Evolutionary conservation across 2,113 vertebrate species (phyloP).

Genomic region (Periophthalmodon schlosseri): DNA sequence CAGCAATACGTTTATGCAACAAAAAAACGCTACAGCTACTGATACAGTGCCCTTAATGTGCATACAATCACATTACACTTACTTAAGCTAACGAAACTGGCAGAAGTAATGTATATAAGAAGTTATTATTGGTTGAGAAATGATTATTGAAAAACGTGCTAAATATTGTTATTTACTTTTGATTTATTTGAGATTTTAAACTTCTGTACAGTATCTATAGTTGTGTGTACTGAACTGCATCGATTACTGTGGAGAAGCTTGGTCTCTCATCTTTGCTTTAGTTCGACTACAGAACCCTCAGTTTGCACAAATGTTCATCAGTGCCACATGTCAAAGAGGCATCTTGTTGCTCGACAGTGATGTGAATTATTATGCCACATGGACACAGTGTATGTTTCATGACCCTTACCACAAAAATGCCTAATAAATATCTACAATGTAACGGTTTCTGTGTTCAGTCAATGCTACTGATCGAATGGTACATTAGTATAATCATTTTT

Average conservation of each 20-base stretch:
- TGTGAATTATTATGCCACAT: constrained; percentile 22
- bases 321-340: background rate
- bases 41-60: background rate
- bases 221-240: background rate
- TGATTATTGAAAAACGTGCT: background rate
- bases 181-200: background rate
- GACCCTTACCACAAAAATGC: constrained; percentile 52
- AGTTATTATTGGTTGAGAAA: background rate
- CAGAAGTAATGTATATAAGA: background rate
- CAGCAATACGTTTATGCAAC: background rate
- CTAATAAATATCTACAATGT: constrained; percentile 51
- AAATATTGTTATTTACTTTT: background rate
- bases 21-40: background rate
- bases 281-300: constrained; percentile 27
- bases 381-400: constrained; percentile 33
- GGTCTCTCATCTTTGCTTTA: constrained; percentile 1
- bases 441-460: background rate
- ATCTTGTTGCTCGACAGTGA: constrained; percentile 37
- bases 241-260: background rate
- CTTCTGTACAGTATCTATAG: background rate
- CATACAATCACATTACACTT: background rate
- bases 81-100: background rate
- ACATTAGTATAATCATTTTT: background rate
- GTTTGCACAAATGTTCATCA: constrained; percentile 7
- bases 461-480: background rate